Evolutionary conservation across 2,797 vertebrate genomes (phyloP), one percentile per base, ranked within the genome.

Genomic region (Furcifer pardalis): DNA sequence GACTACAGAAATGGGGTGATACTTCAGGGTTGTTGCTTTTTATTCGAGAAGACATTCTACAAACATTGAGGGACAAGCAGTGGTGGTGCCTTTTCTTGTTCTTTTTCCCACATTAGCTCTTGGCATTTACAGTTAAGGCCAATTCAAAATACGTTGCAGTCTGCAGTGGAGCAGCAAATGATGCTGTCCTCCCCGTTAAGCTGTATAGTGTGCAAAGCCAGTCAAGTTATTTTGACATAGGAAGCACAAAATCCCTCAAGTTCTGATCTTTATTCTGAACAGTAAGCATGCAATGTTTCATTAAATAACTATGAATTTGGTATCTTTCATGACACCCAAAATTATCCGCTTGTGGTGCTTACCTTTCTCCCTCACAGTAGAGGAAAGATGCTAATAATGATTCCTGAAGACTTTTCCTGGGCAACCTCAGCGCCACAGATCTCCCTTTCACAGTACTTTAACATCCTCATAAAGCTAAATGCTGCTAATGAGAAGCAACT

Each of bases 401-500:
- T 62, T 44, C 7, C 23, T 46, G 23, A 3, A 13, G 30, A 40
- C 49, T 52, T 52, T 52, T 9, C 5, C 59, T 25, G 35, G 46
- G 49, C 62, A 77, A 42, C 19, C 30, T 32, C 27, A 66, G 52
- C 17, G 40, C 27, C 30, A 21, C 32, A 35, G n/a, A 77, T 59
- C 74, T 68, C 74, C 37, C 0, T 3, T 32, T 42, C 32, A 35
- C 60, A 60, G n/a, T 40, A 46, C 21, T 21, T 0, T 0, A 0
- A 27, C 63, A 37, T 49, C 63, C 30, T 66, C 21, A 7, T 37
- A 46, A 30, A 27, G 3, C 12, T 0, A 1, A 19, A 62, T 73
- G 4, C 46, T 68, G 60, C 7, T 0, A 30, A 32, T 0, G 0
- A 30, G 35, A 32, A 83, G 17, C 0, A 0, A 72, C 6, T 6